Evolutionary conservation across 2,888 invertebrate species (phyloP).

Genomic region (Plebejus melissa): DNA sequence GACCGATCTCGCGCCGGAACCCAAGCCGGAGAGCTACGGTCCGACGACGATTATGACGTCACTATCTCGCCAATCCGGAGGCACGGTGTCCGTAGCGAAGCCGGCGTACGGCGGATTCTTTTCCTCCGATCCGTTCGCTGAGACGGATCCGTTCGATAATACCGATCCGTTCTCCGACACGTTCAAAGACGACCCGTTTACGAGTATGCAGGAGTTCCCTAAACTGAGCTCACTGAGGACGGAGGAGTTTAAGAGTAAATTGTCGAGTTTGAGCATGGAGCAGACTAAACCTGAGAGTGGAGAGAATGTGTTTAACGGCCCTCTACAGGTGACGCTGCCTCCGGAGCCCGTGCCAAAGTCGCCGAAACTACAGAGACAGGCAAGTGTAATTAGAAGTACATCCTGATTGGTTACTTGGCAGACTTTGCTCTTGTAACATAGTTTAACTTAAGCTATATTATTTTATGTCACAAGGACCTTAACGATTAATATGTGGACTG

Average conservation of each 20-base stretch:
- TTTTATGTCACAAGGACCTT: no score
- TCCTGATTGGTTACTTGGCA: no score
- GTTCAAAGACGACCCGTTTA: slow-evolving; percentile 81
- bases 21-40: slow-evolving; percentile 56
- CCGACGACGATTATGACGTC: slow-evolving; percentile 72
- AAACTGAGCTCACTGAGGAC: slow-evolving; percentile 48
- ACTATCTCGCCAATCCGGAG: slow-evolving; percentile 69
- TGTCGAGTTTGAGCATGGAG: slow-evolving; percentile 43
- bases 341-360: slow-evolving; percentile 78
- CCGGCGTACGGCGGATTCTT: slow-evolving; percentile 60
- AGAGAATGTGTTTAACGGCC: slow-evolving; percentile 79
- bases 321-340: slow-evolving; percentile 83
- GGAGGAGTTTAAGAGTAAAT: slow-evolving; percentile 53
- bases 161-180: slow-evolving; percentile 83
- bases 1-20: slow-evolving; percentile 56
- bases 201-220: slow-evolving; percentile 63
- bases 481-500: no score
- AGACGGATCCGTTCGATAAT: slow-evolving; percentile 86
- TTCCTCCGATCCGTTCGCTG: slow-evolving; percentile 81
- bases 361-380: slow-evolving; percentile 64
- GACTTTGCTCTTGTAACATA: no score
- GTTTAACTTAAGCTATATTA: no score
- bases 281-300: slow-evolving; percentile 47
- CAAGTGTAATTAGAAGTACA: slow-evolving; percentile 3
- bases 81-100: slow-evolving; percentile 67